phyloP scores from a whole-genome alignment of 1,140 invertebrate species.

The Brachionus asplanchnoidis region DNA sequence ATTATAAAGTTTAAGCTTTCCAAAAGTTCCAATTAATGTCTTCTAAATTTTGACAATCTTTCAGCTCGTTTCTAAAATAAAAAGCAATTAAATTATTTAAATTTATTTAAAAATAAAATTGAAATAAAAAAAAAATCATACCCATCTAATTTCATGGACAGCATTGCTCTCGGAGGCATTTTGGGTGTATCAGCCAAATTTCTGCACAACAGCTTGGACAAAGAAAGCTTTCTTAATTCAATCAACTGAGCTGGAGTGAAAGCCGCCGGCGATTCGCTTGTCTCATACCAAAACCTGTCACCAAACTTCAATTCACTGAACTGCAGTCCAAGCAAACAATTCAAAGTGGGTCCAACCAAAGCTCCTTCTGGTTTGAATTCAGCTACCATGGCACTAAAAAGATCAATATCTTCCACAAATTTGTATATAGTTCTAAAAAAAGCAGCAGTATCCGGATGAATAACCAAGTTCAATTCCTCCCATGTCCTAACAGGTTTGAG shows the following conservation, averaged over 20 bases:
- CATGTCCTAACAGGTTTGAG: constrained; percentile 58
- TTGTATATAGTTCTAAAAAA: constrained; percentile 19
- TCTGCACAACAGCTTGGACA: constrained; percentile 28
- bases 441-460: neutral
- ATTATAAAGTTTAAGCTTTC: constrained; percentile 1
- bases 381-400: constrained; percentile 65
- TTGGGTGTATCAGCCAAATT: neutral
- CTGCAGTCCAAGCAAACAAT: constrained; percentile 86
- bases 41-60: neutral
- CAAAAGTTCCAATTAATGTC: constrained; percentile 24
- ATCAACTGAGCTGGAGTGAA: constrained; percentile 24
- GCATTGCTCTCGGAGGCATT: neutral
- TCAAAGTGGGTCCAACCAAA: constrained; percentile 86
- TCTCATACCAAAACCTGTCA: constrained; percentile 92
- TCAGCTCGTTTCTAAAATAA: constrained; percentile 14
- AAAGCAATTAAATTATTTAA: neutral
- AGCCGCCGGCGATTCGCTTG: neutral
- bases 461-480: constrained; percentile 66
- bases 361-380: constrained; percentile 77
- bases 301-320: constrained; percentile 80
- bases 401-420: constrained; percentile 44
- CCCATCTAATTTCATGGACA: constrained; percentile 10
- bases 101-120: neutral
- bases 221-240: neutral
- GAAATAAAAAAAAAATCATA: neutral